phyloP scores from a whole-genome alignment of 2,888 invertebrate genomes.

The Lithophane semibrunnea region DNA sequence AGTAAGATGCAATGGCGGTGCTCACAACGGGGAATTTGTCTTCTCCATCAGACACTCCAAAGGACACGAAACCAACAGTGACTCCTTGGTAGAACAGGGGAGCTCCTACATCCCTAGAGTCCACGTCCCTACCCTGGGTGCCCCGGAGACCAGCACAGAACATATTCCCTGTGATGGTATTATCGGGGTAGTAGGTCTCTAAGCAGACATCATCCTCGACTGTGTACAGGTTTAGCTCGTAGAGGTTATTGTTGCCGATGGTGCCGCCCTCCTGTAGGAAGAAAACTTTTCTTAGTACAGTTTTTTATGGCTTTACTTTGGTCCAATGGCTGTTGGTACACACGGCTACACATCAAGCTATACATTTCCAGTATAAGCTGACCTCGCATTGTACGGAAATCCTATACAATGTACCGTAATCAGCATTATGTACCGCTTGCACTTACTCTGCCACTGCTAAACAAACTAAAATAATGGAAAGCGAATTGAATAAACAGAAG shows the following conservation, averaged over 20 bases:
- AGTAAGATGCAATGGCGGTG: conserved; percentile 48
- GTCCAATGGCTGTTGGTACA: too few species aligned
- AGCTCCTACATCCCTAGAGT: conserved; percentile 63
- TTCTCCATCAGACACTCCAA: conserved; percentile 44
- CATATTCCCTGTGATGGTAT: conserved; percentile 77
- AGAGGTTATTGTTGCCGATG: conserved; percentile 45
- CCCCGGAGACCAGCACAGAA: conserved; percentile 77
- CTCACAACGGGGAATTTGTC: conserved; percentile 45
- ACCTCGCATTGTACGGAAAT: too few species aligned
- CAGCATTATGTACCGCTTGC: too few species aligned
- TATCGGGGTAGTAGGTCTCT: conserved; percentile 1
- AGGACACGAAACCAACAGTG: conserved; percentile 56
- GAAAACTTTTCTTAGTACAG: not conserved
- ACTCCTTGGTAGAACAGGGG: conserved; percentile 55
- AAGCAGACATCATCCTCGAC: conserved; percentile 34
- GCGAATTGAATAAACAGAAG: too few species aligned
- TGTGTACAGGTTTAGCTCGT: conserved; percentile 43
- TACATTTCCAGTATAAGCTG: too few species aligned
- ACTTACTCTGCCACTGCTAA: too few species aligned
- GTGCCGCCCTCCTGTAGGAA: conserved; percentile 59
- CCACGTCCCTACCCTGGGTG: conserved; percentile 52
- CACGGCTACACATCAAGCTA: too few species aligned
- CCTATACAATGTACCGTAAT: too few species aligned
- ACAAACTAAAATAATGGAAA: too few species aligned
- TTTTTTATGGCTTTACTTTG: too few species aligned